Base-by-base conservation (phyloP, 2,113 vertebrate genomes). In the Carassius carassius region DNA sequence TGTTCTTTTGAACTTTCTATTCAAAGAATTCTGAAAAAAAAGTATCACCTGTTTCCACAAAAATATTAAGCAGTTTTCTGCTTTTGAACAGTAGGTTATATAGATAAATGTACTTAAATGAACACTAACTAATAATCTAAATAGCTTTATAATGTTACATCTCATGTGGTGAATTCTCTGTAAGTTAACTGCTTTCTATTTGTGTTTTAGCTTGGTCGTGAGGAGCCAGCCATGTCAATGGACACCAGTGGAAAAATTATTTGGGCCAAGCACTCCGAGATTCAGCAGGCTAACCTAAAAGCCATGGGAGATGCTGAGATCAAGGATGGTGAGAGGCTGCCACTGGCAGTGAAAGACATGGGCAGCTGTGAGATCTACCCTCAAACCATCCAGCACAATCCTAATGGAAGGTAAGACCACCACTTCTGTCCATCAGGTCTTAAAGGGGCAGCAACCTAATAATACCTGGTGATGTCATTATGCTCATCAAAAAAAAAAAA, bases 191-290 rank as follows among this genome's bases (percentile, higher is more conserved):
- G 62, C 44, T 49, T 25, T 47, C 76, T 41, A 81, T 2, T 62
- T 84, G 4, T 7, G 3, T 9, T 87, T 11, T 84, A 99, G 98
- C 96, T 99, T 85, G 98, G 98, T 77, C 96, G 98, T 35, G 98
- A 99, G 89, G 98, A 99, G 82, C 98, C 98, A 21, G 98, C 98
- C 88, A 99, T 99, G 98, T 99, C 98, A 84, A 99, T 99, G 98
- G 98, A 99, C 92, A 93, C 97, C 83, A 99, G 95, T 81, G 98
- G 98, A 63, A 99, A 99, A 94, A 99, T 99, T 54, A 98, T 99
- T 90, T 99, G 98, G 98, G 98, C 98, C 84, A 98, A 97, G 81
- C 98, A 99, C 92, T 99, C 98, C 0, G 98, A 99, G 93, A 93
- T 99, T 37, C 98, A 99, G 21, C 98, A 99, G 91, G 98, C 98